Conservation (phyloP, 1,140 invertebrate species). For the Eupristina koningsbergeri region DNA sequence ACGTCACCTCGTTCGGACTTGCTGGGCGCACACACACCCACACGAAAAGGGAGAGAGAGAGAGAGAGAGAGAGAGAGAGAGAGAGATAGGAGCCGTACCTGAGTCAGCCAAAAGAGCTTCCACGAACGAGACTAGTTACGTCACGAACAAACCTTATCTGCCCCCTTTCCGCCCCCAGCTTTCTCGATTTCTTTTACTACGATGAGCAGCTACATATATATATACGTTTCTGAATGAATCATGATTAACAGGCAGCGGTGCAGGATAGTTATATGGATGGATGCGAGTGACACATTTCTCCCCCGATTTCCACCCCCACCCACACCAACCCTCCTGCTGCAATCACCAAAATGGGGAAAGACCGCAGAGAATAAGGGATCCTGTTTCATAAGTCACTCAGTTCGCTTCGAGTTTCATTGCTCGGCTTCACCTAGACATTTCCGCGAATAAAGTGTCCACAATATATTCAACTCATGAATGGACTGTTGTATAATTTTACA, state of each 20-base stretch:
- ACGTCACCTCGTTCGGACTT: constrained; percentile 17
- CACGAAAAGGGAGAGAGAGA: no score
- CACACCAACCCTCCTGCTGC: background rate
- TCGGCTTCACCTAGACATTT: background rate
- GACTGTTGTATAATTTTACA: constrained; percentile 1
- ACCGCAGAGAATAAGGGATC: constrained; percentile 5
- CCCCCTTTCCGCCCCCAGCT: background rate
- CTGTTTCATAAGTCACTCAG: constrained; percentile 29
- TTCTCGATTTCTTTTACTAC: constrained; percentile 11
- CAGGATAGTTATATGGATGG: background rate
- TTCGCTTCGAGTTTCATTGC: background rate
- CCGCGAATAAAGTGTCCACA: no score
- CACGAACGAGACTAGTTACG: constrained; percentile 26
- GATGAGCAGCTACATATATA: constrained; percentile 6
- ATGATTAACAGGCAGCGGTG: background rate
- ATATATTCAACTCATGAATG: no score
- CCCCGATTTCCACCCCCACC: background rate
- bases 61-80: no score
- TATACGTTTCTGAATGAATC: constrained; percentile 32
- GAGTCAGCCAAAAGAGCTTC: constrained; percentile 41
- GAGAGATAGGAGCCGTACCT: no score
- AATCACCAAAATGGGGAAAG: constrained; percentile 33
- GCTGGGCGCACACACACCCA: no score
- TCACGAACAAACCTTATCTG: constrained; percentile 28
- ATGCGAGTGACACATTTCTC: constrained; percentile 23